A percentile compares a stretch with the other conserved stretches of the same genome.
phyloP scores from a whole-genome alignment of 1,140 invertebrate genomes.

The Hypsibius dujardini region DNA sequence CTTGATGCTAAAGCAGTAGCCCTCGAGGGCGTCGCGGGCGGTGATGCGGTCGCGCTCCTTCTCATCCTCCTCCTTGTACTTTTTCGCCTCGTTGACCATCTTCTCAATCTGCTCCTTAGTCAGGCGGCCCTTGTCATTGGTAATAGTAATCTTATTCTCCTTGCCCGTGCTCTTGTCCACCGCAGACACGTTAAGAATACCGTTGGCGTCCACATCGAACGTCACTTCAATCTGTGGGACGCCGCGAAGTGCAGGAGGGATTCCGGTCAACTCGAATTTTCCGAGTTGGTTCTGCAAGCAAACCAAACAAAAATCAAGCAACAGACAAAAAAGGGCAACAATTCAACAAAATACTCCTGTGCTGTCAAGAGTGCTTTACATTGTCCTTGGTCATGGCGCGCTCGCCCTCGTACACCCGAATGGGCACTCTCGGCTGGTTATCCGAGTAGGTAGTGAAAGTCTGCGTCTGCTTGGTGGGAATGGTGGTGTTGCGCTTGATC shows the following conservation, averaged over 20 bases:
- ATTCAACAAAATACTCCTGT: too few species aligned
- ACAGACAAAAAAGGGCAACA: too few species aligned
- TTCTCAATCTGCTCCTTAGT: constrained; percentile 90
- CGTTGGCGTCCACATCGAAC: constrained; percentile 42
- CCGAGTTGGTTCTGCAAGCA: constrained; percentile 36
- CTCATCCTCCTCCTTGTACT: constrained; percentile 77
- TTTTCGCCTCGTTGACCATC: constrained; percentile 92
- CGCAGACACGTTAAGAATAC: constrained; percentile 35
- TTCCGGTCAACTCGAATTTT: constrained; percentile 43
- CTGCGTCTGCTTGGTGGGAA: constrained; percentile 85
- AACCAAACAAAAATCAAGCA: neutral
- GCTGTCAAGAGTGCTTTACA: constrained; percentile 34
- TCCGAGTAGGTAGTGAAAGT: constrained; percentile 91
- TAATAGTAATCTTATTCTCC: constrained; percentile 93
- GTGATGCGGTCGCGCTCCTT: constrained; percentile 62
- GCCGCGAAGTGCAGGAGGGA: constrained; percentile 43
- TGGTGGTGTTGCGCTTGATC: constrained; percentile 86
- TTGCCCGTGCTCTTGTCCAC: constrained; percentile 58
- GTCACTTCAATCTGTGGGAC: constrained; percentile 42
- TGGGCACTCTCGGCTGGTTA: constrained; percentile 80
- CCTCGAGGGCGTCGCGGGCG: constrained; percentile 74
- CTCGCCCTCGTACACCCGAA: constrained; percentile 49
- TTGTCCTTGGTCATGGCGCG: constrained; percentile 45
- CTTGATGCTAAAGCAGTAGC: constrained; percentile 89
- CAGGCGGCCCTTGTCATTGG: constrained; percentile 88